phyloP scores from a whole-genome alignment of 2,888 invertebrate genomes.

The Brenthis ino region DNA sequence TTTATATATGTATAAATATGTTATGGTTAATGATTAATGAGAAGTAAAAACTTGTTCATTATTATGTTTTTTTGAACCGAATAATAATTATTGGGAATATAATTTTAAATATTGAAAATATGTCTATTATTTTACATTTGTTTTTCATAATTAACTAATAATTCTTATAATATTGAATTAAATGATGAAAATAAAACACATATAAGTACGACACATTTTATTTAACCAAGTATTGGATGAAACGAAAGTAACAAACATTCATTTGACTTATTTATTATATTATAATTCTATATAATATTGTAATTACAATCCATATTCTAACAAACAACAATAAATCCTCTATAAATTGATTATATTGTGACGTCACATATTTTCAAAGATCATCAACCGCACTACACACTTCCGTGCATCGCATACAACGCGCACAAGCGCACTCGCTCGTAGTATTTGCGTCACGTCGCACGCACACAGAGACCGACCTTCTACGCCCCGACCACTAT shows the following conservation, averaged over 20 bases:
- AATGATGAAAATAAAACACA: too few relatives aligned
- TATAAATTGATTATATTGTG: slow-evolving; percentile 36
- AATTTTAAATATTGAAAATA: too few relatives aligned
- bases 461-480: slow-evolving; percentile 55
- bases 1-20: not conserved
- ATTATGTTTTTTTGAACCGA: too few relatives aligned
- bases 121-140: too few relatives aligned
- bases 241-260: too few relatives aligned
- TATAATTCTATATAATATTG: not conserved
- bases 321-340: not conserved
- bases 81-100: too few relatives aligned
- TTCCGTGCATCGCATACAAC: slow-evolving; percentile 56
- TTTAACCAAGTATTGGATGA: too few relatives aligned
- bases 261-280: not conserved
- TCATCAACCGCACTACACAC: slow-evolving; percentile 36
- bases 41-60: too few relatives aligned
- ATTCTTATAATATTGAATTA: too few relatives aligned
- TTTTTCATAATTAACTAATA: too few relatives aligned
- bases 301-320: not conserved
- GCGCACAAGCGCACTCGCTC: slow-evolving; percentile 48
- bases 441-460: slow-evolving; percentile 50
- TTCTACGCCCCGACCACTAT: slow-evolving; percentile 60
- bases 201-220: too few relatives aligned
- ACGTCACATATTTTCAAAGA: slow-evolving; percentile 46
- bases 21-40: not conserved